A percentile compares a stretch with the other conserved stretches of the same genome.
Evolutionary conservation across 2,797 vertebrate genomes (phyloP).

Genomic region (Brachyrhaphis roseni): DNA sequence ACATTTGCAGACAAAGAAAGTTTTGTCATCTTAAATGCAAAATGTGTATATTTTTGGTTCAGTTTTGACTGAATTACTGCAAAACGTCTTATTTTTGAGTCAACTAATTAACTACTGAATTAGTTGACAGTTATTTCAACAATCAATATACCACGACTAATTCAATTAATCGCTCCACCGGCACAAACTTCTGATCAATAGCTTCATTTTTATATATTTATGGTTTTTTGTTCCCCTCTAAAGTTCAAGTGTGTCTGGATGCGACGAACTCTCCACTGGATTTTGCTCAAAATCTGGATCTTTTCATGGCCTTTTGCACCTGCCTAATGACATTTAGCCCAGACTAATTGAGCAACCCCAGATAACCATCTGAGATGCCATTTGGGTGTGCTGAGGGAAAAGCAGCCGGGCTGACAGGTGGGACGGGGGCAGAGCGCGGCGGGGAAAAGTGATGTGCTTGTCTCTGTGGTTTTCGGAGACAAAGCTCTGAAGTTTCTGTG

Average conservation of each 20-base stretch:
- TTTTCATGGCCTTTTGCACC: conserved; percentile 73
- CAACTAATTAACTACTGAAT: no score
- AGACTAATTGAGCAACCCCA: conserved; percentile 73
- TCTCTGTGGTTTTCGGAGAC: conserved; percentile 25
- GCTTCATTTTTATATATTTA: neutral
- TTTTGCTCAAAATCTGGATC: conserved; percentile 28
- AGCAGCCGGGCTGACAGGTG: conserved; percentile 69
- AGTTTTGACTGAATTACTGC: no score
- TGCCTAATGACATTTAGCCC: conserved; percentile 81
- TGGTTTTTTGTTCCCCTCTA: neutral
- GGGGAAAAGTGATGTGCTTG: conserved; percentile 25
- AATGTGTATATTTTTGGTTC: neutral
- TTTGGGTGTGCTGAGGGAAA: conserved; percentile 68
- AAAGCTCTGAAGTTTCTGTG: conserved; percentile 47
- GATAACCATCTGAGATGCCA: conserved; percentile 80
- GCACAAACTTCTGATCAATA: neutral
- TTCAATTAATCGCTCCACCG: no score
- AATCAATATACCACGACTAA: no score
- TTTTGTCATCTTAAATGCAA: no score
- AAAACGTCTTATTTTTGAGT: no score
- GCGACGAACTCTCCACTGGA: rapidly evolving
- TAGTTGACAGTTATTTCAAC: no score
- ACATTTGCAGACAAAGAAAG: no score
- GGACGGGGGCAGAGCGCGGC: neutral
- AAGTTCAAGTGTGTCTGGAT: conserved; percentile 19